Percentiles rank a stretch among this genome's conserved stretches.
phyloP scores from a whole-genome alignment of 2,113 vertebrate species.

The Amphiprion ocellaris region DNA sequence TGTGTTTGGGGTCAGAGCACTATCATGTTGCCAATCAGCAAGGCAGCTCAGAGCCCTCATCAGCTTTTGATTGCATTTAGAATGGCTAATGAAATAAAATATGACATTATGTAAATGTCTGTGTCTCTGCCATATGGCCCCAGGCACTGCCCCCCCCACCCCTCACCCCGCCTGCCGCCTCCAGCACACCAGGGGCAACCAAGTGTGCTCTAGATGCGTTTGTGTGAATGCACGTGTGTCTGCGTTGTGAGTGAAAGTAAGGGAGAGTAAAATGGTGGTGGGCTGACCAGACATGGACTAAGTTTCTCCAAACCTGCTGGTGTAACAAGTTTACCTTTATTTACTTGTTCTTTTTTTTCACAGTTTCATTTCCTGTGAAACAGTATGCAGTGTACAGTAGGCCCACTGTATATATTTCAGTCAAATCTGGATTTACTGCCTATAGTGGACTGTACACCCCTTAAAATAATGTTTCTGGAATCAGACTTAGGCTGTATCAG shows the following conservation, averaged over 20 bases:
- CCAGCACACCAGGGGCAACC: conserved; percentile 66
- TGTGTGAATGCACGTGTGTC: neutral
- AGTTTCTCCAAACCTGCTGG: neutral
- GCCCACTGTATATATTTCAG: neutral
- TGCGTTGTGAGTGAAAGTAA: conserved; percentile 19
- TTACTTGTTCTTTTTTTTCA: neutral
- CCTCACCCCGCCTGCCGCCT: conserved; percentile 40
- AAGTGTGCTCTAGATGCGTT: conserved; percentile 11
- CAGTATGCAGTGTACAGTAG: neutral
- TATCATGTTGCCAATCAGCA: conserved; percentile 82
- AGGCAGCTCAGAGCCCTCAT: conserved; percentile 76
- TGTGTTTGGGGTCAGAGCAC: conserved; percentile 76
- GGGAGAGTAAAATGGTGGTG: conserved; percentile 11
- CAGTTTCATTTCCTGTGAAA: neutral
- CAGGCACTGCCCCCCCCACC: conserved; percentile 58
- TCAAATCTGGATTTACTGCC: neutral
- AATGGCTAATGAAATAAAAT: conserved; percentile 86
- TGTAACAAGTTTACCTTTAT: neutral
- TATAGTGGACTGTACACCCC: neutral
- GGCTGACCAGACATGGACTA: conserved; percentile 21
- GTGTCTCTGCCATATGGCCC: conserved; percentile 82
- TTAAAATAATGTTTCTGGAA: neutral
- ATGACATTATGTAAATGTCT: conserved; percentile 86
- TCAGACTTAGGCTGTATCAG: neutral
- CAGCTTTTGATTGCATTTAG: conserved; percentile 84